Evolutionary conservation across 2,797 vertebrate species (phyloP), one percentile per base, ranked within the genome.

Genomic region (Sciaenops ocellatus): DNA sequence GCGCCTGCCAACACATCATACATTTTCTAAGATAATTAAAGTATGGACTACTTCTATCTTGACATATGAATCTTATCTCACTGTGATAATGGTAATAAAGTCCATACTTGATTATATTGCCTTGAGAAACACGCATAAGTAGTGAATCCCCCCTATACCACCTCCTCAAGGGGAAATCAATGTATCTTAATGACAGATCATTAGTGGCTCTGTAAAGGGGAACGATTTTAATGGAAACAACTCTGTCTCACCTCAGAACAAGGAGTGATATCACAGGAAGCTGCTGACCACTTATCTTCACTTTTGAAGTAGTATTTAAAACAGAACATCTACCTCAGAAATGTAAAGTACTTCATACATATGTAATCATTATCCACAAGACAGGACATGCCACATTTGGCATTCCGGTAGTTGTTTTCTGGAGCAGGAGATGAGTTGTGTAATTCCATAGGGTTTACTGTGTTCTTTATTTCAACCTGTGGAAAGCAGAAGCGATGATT

Each of bases 161-260:
- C 71, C 66, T 68, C 79, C 85, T 90, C 82, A 85, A 89, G 84
- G 84, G 87, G 86, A 92, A 93, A 94, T 94, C 92, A 88, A 92
- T 94, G 88, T 67, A 87, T 94, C 91, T 92, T 93, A 93, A 94
- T 92, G 92, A 92, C 88, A 93, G 75, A 87, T 93, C 91, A 92
- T 94, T 94, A 93, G 85, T 73, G 85, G 82, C 82, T 90, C 80
- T 75, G 90, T 83, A 90, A 90, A 87, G 83, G 77, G 73, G 83
- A 91, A 87, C 80, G 56, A 77, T 87, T 92, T 86, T 87, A 87
- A 87, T 92, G 86, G 87, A 92, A 93, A 90, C 82, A 86, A 86
- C 85, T 89, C 71, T 82, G 83, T 91, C 86, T 76, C 66, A 87
- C 77, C 86, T 71, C 59, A 82, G 82, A 88, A 91, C 73, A 73